Conservation (phyloP, 2,113 vertebrate species). For the Genyomyrus donnyi region DNA sequence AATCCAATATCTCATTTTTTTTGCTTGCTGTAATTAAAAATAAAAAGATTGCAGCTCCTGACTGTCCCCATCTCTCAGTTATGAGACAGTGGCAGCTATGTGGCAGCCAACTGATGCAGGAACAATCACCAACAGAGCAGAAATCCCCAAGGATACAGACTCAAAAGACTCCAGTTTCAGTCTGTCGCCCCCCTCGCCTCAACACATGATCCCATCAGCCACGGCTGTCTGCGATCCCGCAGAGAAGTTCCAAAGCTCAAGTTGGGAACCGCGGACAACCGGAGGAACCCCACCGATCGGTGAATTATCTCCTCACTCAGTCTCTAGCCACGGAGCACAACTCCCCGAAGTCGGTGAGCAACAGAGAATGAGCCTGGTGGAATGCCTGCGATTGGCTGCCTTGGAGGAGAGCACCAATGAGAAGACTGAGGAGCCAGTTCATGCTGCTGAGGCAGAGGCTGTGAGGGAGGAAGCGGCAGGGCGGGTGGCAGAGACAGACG, state of each 20-base stretch:
- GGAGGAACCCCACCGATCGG: background rate
- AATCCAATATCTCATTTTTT: background rate
- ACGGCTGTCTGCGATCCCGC: constrained; percentile 23
- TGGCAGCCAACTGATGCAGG: constrained; percentile 27
- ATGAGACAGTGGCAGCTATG: constrained; percentile 40
- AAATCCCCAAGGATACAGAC: background rate
- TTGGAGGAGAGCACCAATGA: constrained; percentile 25
- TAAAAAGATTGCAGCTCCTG: background rate
- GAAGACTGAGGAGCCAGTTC: background rate
- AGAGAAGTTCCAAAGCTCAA: background rate
- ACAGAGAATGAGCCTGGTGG: constrained; percentile 30
- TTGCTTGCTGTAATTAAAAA: constrained; percentile 18
- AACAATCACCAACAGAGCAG: constrained; percentile 12
- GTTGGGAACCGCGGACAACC: background rate
- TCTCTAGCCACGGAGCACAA: background rate
- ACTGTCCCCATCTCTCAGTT: constrained; percentile 38
- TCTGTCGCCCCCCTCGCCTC: background rate
- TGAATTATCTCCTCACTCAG: background rate
- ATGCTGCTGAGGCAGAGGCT: background rate
- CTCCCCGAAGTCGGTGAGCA: background rate
- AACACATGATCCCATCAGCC: constrained; percentile 26
- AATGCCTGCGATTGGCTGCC: constrained; percentile 37
- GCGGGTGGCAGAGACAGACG: background rate
- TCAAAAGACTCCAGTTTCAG: background rate
- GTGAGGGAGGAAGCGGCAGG: background rate